Conservation (phyloP, 1,140 invertebrate species). For the Chelonus insularis region DNA sequence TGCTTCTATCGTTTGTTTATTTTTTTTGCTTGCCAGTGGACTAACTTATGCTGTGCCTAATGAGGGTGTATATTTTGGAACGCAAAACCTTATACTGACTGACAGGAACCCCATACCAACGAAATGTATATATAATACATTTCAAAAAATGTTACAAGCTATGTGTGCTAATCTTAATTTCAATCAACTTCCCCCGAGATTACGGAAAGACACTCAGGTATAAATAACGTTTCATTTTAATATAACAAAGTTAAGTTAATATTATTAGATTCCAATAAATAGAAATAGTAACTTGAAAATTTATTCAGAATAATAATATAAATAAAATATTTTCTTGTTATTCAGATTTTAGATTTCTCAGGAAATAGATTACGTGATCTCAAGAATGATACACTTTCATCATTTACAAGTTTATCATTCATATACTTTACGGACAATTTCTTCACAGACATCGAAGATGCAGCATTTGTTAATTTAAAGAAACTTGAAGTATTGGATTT, state of each 20-base stretch:
- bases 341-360: constrained; percentile 49
- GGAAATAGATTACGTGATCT: constrained; percentile 49
- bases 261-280: background rate
- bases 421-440: constrained; percentile 56
- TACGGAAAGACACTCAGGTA: constrained; percentile 15
- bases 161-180: constrained; percentile 10
- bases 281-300: background rate
- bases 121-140: constrained; percentile 12
- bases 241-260: background rate
- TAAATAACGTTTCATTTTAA: background rate
- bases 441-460: constrained; percentile 46
- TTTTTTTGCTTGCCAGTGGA: too few relatives aligned
- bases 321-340: constrained; percentile 24
- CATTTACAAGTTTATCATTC: constrained; percentile 45
- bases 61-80: too few relatives aligned
- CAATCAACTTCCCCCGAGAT: constrained; percentile 10
- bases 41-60: too few relatives aligned
- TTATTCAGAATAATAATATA: background rate
- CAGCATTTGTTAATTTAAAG: constrained; percentile 41
- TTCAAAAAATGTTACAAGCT: constrained; percentile 9
- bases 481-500: constrained; percentile 51
- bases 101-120: background rate
- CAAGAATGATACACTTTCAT: constrained; percentile 43
- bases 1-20: too few relatives aligned
- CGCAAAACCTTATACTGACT: background rate